Conservation (phyloP, 2,113 vertebrate genomes). For the Clinocottus analis region DNA sequence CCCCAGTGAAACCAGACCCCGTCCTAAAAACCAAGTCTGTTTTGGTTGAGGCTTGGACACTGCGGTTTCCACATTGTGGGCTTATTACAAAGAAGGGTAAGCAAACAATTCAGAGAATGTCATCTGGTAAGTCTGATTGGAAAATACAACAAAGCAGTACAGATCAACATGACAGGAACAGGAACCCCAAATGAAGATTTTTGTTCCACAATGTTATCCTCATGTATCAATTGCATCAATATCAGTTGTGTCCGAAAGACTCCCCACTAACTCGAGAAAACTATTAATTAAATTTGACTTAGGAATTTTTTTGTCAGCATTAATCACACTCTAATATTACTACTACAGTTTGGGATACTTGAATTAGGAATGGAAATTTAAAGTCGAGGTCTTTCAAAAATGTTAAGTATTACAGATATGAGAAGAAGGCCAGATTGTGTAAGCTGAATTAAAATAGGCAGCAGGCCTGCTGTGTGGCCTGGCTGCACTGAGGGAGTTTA, state of each 20-base stretch:
- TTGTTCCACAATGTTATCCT: conserved; percentile 9
- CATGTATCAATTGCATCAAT: conserved; percentile 11
- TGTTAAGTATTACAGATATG: conserved; percentile 69
- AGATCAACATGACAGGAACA: conserved; percentile 41
- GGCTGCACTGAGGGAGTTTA: conserved; percentile 70
- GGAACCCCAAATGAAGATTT: conserved; percentile 11
- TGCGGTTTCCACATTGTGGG: conserved; percentile 66
- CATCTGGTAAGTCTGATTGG: conserved; percentile 42
- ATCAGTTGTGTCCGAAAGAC: conserved; percentile 5
- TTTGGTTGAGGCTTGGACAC: conserved; percentile 70
- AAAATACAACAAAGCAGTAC: conserved; percentile 41
- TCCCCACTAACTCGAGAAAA: not conserved
- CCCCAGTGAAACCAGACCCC: conserved; percentile 46
- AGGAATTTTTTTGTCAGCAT: conserved; percentile 16
- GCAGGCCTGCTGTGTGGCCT: conserved; percentile 76
- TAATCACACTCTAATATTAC: conserved; percentile 14
- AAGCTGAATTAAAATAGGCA: conserved; percentile 58
- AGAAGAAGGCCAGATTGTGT: conserved; percentile 61
- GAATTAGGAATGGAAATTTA: conserved; percentile 51
- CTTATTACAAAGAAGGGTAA: conserved; percentile 70
- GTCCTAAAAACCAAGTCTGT: conserved; percentile 54
- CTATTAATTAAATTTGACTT: conserved; percentile 4
- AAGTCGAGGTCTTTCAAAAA: conserved; percentile 47
- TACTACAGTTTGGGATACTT: conserved; percentile 16
- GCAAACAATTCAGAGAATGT: conserved; percentile 68